Conservation (phyloP, 2,113 vertebrate species). For the Tenebrosternarchus preto region DNA sequence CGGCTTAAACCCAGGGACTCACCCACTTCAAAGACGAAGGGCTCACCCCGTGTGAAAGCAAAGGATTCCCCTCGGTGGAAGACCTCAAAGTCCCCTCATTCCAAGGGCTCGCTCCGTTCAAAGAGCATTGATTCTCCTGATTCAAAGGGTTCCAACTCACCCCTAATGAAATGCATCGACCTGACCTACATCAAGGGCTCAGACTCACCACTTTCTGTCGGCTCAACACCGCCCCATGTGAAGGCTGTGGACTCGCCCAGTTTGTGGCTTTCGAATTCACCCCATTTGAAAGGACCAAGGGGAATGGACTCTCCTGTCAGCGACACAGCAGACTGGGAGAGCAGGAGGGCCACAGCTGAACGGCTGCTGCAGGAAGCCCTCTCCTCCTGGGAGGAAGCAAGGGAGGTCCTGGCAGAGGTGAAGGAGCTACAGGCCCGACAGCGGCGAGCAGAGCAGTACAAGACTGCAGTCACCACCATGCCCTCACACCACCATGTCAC, state of each 20-base stretch:
- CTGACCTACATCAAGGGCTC: conserved; percentile 50
- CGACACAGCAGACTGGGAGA: conserved; percentile 71
- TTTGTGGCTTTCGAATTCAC: conserved; percentile 35
- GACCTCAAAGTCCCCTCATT: conserved; percentile 44
- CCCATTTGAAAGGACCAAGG: conserved; percentile 54
- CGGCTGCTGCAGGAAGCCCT: conserved; percentile 88
- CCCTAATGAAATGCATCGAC: conserved; percentile 44
- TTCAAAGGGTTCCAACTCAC: conserved; percentile 43
- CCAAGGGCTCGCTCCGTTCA: conserved; percentile 43
- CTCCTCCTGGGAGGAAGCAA: conserved; percentile 89
- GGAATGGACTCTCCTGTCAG: conserved; percentile 67
- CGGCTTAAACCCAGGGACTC: conserved; percentile 65
- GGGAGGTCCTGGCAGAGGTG: conserved; percentile 90
- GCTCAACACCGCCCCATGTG: conserved; percentile 40
- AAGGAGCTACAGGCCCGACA: conserved; percentile 85
- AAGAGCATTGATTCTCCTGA: conserved; percentile 47
- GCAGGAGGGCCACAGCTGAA: conserved; percentile 82
- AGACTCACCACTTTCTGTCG: conserved; percentile 41
- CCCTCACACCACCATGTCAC: background rate
- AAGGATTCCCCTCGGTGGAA: conserved; percentile 42
- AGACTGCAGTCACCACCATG: conserved; percentile 42
- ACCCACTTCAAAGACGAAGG: conserved; percentile 65
- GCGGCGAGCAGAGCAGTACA: conserved; percentile 79
- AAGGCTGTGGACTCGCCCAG: conserved; percentile 46
- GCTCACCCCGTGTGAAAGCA: conserved; percentile 60